Percentiles rank a stretch among this genome's conserved stretches.
phyloP scores from a whole-genome alignment of 2,888 invertebrate genomes.

The Cheilosia variabilis region DNA sequence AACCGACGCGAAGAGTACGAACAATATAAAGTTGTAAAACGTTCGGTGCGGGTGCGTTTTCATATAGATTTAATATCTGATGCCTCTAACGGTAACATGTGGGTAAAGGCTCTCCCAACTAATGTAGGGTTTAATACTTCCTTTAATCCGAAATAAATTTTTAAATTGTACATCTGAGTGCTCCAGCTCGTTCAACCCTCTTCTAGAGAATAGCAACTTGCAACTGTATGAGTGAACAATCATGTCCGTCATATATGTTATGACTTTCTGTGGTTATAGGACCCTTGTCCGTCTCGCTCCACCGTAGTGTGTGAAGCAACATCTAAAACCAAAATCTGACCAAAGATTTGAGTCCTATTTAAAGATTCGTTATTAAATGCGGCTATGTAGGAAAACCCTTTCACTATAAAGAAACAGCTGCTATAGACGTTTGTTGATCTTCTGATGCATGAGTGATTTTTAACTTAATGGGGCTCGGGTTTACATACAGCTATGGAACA shows the following conservation, averaged over 20 bases:
- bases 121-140: conserved; percentile 55
- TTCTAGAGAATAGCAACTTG: conserved; percentile 23
- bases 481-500: conserved; percentile 1
- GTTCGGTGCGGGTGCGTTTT: conserved; percentile 60
- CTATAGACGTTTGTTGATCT: conserved; percentile 63
- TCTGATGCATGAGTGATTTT: conserved; percentile 61
- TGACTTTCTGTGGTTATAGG: conserved; percentile 66
- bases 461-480: conserved; percentile 22
- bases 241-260: conserved; percentile 68
- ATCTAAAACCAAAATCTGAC: conserved; percentile 67
- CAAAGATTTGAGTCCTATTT: conserved; percentile 60
- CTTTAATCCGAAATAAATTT: conserved; percentile 68
- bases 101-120: conserved; percentile 46
- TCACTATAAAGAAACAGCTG: conserved; percentile 48
- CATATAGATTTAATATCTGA: conserved; percentile 30
- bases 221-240: conserved; percentile 28
- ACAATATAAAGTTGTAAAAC: conserved; percentile 65
- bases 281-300: conserved; percentile 41
- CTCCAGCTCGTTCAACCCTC: conserved; percentile 1
- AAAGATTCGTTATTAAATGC: conserved; percentile 60
- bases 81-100: conserved; percentile 42
- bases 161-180: conserved; percentile 58
- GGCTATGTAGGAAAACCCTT: conserved; percentile 43
- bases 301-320: conserved; percentile 1
- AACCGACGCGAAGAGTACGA: conserved; percentile 1